Percentiles rank a stretch among this genome's conserved stretches.
These are phyloP conservation scores for Procambarus clarkii DNA, from an alignment of 1,140 invertebrate genomes.

Conservation along the genomic window DNA sequence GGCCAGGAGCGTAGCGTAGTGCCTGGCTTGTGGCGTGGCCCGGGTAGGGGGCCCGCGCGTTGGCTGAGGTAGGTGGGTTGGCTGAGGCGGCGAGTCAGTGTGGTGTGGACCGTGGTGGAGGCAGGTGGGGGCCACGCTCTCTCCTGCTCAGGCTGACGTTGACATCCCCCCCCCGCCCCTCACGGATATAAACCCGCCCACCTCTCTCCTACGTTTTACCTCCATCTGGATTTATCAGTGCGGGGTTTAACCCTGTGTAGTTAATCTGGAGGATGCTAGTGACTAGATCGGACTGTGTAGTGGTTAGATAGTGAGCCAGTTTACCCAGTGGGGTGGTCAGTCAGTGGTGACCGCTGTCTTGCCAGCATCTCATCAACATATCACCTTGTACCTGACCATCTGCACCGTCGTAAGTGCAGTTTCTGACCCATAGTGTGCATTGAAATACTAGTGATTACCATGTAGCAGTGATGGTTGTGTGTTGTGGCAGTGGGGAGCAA, in stretches of 20 bases:
- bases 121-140: slow-evolving; percentile 51
- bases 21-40: slow-evolving; percentile 13
- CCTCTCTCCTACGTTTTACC: neutral
- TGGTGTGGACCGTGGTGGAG: slow-evolving; percentile 58
- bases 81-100: slow-evolving; percentile 29
- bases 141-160: slow-evolving; percentile 41
- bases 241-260: neutral
- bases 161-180: no score
- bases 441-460: neutral
- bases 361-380: slow-evolving; percentile 31
- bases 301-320: slow-evolving; percentile 31
- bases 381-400: slow-evolving; percentile 12
- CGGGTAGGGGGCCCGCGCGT: neutral
- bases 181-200: no score
- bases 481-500: neutral
- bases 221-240: neutral
- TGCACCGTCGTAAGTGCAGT: neutral
- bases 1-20: neutral
- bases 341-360: neutral
- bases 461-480: slow-evolving; percentile 9
- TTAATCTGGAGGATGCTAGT: neutral
- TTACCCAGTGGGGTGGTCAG: slow-evolving; percentile 14
- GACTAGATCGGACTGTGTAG: neutral
- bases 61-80: slow-evolving; percentile 19
- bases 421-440: neutral